Percentiles rank a stretch among this genome's conserved stretches.
phyloP scores from a whole-genome alignment of 1,140 invertebrate species.

The Sarcophaga peregrina region DNA sequence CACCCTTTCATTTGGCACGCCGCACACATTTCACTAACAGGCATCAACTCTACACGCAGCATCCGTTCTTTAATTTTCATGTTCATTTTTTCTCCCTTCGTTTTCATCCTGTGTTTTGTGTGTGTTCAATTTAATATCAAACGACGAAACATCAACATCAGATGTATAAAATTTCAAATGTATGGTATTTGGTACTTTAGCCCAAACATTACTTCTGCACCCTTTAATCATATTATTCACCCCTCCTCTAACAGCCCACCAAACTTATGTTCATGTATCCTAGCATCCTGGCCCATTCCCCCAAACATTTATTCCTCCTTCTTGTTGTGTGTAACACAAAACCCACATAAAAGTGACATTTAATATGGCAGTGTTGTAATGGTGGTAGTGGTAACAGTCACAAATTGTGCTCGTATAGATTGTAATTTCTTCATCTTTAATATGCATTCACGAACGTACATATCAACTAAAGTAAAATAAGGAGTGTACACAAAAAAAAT shows the following conservation, averaged over 20 bases:
- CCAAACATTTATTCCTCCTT: background rate
- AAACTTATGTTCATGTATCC: too few relatives aligned
- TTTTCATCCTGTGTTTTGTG: too few relatives aligned
- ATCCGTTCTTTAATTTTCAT: constrained; percentile 9
- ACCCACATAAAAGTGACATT: constrained; percentile 2
- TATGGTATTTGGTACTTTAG: background rate
- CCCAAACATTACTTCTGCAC: background rate
- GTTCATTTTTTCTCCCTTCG: background rate
- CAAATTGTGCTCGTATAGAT: background rate
- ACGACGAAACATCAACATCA: background rate
- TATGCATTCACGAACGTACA: background rate
- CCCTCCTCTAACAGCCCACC: too few relatives aligned
- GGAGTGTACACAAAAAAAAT: too few relatives aligned
- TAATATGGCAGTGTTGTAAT: background rate
- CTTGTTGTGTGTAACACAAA: background rate
- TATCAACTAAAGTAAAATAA: too few relatives aligned
- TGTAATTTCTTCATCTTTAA: background rate
- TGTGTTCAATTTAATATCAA: constrained; percentile 10
- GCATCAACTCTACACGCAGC: constrained; percentile 23
- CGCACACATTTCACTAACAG: constrained; percentile 1
- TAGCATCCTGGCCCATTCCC: background rate
- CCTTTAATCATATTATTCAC: too few relatives aligned
- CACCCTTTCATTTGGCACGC: background rate
- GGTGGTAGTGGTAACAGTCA: background rate
- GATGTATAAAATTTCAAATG: constrained; percentile 16